Evolutionary conservation across 2,888 invertebrate genomes (phyloP).

Genomic region (Eupithecia subumbrata): DNA sequence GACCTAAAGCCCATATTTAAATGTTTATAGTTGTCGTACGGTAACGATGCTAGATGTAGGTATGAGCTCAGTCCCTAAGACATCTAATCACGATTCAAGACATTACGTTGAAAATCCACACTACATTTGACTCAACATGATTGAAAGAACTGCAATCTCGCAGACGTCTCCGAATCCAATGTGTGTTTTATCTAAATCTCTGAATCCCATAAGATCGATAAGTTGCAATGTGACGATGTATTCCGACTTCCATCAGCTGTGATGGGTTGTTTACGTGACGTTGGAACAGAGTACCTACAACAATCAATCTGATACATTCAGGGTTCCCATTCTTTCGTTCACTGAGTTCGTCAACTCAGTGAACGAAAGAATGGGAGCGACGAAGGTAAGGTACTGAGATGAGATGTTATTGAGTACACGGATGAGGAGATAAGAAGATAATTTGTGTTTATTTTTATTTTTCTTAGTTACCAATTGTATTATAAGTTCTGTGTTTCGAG

Average conservation of each 20-base stretch:
- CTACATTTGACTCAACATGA: neutral
- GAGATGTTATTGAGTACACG: no score
- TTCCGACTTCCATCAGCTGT: slow-evolving; percentile 1
- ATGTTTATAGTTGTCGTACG: no score
- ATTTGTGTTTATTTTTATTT: no score
- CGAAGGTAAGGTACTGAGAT: neutral
- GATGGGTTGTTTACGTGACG: slow-evolving; percentile 3
- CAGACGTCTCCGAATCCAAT: slow-evolving; percentile 3
- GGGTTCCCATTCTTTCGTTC: neutral
- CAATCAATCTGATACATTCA: neutral
- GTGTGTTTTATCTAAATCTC: neutral
- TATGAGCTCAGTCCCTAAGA: no score
- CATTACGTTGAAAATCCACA: neutral
- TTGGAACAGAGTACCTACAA: neutral
- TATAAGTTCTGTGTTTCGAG: no score
- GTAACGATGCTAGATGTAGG: no score
- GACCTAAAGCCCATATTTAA: no score
- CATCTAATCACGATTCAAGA: neutral
- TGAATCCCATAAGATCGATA: neutral
- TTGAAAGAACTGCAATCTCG: slow-evolving; percentile 4
- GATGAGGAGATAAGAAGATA: no score
- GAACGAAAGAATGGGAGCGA: no score
- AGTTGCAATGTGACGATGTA: neutral
- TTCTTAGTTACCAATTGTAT: no score
- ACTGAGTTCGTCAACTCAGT: no score